These are phyloP conservation scores for Trissolcus brochymenae DNA, from an alignment of 2,888 invertebrate species.

Conservation along the genomic window DNA sequence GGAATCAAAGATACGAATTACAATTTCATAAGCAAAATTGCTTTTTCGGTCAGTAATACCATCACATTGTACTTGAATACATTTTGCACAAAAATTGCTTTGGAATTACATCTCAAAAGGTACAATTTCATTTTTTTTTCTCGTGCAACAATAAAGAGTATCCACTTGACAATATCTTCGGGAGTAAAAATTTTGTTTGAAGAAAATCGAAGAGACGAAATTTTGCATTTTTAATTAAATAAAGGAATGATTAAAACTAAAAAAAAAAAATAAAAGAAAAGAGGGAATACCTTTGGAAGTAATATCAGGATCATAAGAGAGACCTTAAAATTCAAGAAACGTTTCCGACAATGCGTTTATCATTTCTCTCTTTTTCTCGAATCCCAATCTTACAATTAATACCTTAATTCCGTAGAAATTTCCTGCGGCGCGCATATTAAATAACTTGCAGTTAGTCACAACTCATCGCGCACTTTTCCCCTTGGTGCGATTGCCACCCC, in stretches of 20 bases:
- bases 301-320: too few relatives aligned
- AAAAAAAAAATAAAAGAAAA: too few relatives aligned
- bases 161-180: too few relatives aligned
- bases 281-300: too few relatives aligned
- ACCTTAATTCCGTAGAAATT: slow-evolving; percentile 16
- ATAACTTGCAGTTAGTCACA: slow-evolving; percentile 43
- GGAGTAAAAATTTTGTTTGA: too few relatives aligned
- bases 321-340: neutral
- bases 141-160: too few relatives aligned
- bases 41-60: slow-evolving; percentile 23
- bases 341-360: slow-evolving; percentile 1
- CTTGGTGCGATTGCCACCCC: slow-evolving; percentile 11
- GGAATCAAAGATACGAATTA: slow-evolving; percentile 17
- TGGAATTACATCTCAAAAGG: too few relatives aligned
- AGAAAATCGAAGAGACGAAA: too few relatives aligned
- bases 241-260: too few relatives aligned
- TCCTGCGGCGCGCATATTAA: slow-evolving; percentile 27
- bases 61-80: slow-evolving; percentile 3
- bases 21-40: slow-evolving; percentile 18
- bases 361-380: slow-evolving; percentile 2
- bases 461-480: slow-evolving; percentile 43
- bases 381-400: slow-evolving; percentile 27
- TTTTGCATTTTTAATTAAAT: too few relatives aligned
- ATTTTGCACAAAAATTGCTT: neutral
- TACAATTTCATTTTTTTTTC: too few relatives aligned